Evolutionary conservation across 92 coral and sea anemone species (phyloP), one percentile per base, ranked within the genome.

Genomic region (Pocillopora grandis): DNA sequence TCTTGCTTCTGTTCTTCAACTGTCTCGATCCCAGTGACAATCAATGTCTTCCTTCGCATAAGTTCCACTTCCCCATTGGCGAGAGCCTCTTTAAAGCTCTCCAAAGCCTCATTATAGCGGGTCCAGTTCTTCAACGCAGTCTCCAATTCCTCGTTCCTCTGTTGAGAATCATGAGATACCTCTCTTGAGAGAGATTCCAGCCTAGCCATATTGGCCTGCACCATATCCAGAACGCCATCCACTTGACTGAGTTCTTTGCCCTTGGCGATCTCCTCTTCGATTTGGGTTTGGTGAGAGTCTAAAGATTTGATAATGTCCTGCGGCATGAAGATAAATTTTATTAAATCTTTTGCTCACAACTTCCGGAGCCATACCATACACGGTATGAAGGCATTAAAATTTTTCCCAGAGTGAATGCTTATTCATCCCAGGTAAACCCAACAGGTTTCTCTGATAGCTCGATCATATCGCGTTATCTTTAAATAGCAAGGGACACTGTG

Each of bases 31-130:
- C 90, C 98, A 18, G 94, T 90, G 36, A 89, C 86, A 70, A 88
- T 85, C 12, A 81, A 78, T 23, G 93, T 85, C 84, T 96, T 96
- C 23, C 95, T 88, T 59, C 93, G 85, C 0, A 95, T 91, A 33
- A 96, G 75, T 82, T 89, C 92, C 76, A 96, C 95, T 80, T 96
- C 99, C 12, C 96, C 99, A 58, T 90, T 84, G 23, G 99, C 98
- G 31, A 96, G 92, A 37, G 88, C 89, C 71, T 91, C 95, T 83
- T 92, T 94, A 72, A 92, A 95, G 60, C 91, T 80, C 49, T 88
- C 87, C 77, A 87, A 20, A 20, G 87, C 93, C 63, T 85, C 90
- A 20, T 88, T 90, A 66, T 80, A 96, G 12, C 90, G 86, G 27
- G 62, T 85, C 99, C 99, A 96, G 78, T 92, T 85, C 63, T 82